A percentile compares a stretch with the other conserved stretches of the same genome.
Evolutionary conservation across 2,113 vertebrate genomes (phyloP).

Genomic region (Macaca nemestrina): DNA sequence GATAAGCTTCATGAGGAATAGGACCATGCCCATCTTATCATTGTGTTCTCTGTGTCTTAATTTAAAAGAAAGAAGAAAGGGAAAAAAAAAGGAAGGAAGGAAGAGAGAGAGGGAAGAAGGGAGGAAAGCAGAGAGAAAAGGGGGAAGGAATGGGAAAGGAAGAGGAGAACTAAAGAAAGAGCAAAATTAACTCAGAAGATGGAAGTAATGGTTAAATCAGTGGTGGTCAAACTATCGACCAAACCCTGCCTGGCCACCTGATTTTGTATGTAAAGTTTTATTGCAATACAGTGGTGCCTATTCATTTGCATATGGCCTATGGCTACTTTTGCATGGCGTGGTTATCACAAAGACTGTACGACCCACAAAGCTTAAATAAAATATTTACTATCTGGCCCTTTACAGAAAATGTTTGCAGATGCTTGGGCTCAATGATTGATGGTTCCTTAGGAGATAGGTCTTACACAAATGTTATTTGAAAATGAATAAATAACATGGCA

Average conservation of each 20-base stretch:
- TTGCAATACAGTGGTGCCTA: rapidly evolving
- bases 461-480: background rate
- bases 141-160: background rate
- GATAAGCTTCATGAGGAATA: rapidly evolving
- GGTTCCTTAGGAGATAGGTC: background rate
- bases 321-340: background rate
- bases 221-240: too few relatives aligned
- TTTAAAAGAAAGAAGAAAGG: background rate
- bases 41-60: background rate
- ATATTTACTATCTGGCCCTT: background rate
- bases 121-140: too few relatives aligned
- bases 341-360: background rate
- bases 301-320: background rate
- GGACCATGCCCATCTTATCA: rapidly evolving
- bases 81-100: background rate
- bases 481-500: background rate
- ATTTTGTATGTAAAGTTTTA: background rate
- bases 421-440: background rate
- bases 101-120: background rate
- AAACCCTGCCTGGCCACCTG: background rate
- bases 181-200: background rate
- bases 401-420: background rate
- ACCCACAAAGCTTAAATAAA: background rate
- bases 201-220: background rate
- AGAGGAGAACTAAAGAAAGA: background rate